Conservation (phyloP, 1,140 invertebrate species). For the Pomacea maculata region DNA sequence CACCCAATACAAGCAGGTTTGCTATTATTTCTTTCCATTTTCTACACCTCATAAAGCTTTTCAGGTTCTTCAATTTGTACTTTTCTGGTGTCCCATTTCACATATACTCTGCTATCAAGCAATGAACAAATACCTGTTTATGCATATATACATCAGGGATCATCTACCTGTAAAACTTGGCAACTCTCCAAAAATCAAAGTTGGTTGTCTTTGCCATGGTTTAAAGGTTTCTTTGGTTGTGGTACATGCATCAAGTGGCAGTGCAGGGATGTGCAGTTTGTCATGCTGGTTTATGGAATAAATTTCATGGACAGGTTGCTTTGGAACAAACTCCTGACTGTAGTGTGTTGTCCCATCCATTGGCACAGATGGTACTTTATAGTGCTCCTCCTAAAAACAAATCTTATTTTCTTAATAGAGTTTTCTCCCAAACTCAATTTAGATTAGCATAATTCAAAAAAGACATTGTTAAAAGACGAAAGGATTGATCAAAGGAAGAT, state of each 20-base stretch:
- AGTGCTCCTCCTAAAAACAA: conserved; percentile 45
- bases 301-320: conserved; percentile 26
- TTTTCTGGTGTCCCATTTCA: too few relatives aligned
- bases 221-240: conserved; percentile 58
- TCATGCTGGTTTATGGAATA: background rate
- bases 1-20: too few relatives aligned
- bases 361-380: conserved; percentile 40
- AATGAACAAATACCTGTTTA: background rate
- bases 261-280: conserved; percentile 31
- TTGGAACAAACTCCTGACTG: conserved; percentile 47
- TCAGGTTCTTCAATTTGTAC: too few relatives aligned
- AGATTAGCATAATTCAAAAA: too few relatives aligned
- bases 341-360: conserved; percentile 48
- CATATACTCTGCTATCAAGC: too few relatives aligned
- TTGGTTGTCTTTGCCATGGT: conserved; percentile 53
- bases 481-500: too few relatives aligned
- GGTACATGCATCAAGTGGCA: conserved; percentile 55
- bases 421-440: too few relatives aligned
- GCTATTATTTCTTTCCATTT: too few relatives aligned
- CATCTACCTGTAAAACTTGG: conserved; percentile 58
- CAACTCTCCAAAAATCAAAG: conserved; percentile 54
- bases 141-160: background rate
- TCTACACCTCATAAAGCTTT: too few relatives aligned
- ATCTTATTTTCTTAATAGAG: too few relatives aligned
- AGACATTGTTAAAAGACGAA: too few relatives aligned